Conservation (phyloP, 2,797 vertebrate species). For the Garrulus glandarius region DNA sequence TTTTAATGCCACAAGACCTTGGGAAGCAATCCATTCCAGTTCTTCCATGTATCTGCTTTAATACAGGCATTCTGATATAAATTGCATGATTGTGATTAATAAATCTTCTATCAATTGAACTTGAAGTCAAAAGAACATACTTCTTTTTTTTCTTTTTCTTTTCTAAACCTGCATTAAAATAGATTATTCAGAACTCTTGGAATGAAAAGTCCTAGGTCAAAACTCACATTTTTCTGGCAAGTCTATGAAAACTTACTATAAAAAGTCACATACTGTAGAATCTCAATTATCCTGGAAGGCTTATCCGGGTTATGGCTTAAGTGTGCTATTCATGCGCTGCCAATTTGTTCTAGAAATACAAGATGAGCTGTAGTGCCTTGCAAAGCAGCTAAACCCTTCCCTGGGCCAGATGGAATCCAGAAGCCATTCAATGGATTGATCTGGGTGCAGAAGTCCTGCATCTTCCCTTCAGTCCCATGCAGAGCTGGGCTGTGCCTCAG, state of each 20-base stretch:
- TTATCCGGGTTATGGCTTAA: background rate
- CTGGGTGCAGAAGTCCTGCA: fast-evolving
- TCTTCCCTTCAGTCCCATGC: fast-evolving
- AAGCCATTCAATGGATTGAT: background rate
- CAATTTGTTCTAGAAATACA: background rate
- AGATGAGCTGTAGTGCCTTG: background rate
- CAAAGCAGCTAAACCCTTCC: background rate
- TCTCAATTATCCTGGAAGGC: constrained; percentile 10
- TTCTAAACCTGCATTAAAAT: constrained; percentile 8
- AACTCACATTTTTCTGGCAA: constrained; percentile 29
- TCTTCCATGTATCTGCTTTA: background rate
- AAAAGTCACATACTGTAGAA: background rate
- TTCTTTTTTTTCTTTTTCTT: background rate
- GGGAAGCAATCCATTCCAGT: background rate
- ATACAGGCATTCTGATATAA: background rate
- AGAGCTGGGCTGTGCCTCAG: background rate
- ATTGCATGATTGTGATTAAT: background rate
- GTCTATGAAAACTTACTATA: constrained; percentile 11
- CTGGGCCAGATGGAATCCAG: background rate
- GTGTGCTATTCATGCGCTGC: background rate
- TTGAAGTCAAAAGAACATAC: constrained; percentile 20
- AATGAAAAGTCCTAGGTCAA: constrained; percentile 28
- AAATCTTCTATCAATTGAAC: constrained; percentile 5
- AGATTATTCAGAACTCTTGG: constrained; percentile 23
- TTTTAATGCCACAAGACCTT: background rate